phyloP scores from a whole-genome alignment of 1,140 invertebrate species.

The Drosophila jambulina region DNA sequence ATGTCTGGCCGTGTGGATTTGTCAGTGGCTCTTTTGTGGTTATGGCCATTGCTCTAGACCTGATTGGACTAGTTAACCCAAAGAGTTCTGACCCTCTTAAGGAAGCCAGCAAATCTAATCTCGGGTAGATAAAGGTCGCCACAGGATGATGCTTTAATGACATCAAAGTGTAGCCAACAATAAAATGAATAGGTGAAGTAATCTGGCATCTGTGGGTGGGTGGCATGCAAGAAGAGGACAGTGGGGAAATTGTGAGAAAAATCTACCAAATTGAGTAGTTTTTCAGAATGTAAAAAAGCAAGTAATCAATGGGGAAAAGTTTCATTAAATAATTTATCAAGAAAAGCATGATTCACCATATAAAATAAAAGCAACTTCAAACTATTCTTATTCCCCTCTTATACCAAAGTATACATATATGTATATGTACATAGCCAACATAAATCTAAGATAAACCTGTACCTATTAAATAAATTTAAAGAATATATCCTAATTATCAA shows the following conservation, averaged over 20 bases:
- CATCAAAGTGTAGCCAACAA: conserved; percentile 36
- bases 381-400: too few species aligned
- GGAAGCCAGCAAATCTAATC: conserved; percentile 32
- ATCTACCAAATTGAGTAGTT: rapidly evolving
- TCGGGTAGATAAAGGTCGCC: conserved; percentile 9
- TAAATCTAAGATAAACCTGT: neutral
- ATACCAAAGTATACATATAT: too few species aligned
- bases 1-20: conserved; percentile 43
- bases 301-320: neutral
- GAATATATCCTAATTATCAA: too few species aligned
- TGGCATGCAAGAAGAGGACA: conserved; percentile 7
- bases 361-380: neutral
- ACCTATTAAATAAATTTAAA: too few species aligned
- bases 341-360: neutral
- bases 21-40: conserved; percentile 24
- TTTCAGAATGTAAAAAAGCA: neutral
- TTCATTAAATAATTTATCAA: neutral
- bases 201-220: conserved; percentile 1
- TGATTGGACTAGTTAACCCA: conserved; percentile 33
- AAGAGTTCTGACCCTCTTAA: conserved; percentile 4
- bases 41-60: conserved; percentile 17
- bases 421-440: neutral
- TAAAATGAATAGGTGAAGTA: conserved; percentile 40
- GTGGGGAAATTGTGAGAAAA: neutral
- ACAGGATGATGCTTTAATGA: conserved; percentile 10